Percentiles rank a stretch among this genome's conserved stretches.
Evolutionary conservation across 2,888 invertebrate genomes (phyloP).

Genomic region (Belgica antarctica): DNA sequence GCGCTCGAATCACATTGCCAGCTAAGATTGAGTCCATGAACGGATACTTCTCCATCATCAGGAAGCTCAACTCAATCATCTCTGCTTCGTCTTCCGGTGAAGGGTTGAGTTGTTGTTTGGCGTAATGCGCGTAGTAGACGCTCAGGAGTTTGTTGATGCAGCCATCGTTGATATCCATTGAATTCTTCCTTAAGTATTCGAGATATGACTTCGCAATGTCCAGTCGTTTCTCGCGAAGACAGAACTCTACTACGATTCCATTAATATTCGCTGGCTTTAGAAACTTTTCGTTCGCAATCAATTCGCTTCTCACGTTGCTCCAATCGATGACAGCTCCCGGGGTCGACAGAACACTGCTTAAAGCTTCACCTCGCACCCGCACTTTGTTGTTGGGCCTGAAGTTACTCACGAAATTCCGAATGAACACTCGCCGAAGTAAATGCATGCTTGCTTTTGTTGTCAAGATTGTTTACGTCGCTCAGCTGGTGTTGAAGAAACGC

Average conservation of each 20-base stretch:
- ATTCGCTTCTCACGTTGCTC: background rate
- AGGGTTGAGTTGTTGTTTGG: constrained; percentile 50
- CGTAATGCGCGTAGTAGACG: constrained; percentile 55
- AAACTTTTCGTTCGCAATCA: background rate
- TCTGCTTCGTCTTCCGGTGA: constrained; percentile 57
- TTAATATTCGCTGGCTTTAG: constrained; percentile 25
- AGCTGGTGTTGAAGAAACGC: no score
- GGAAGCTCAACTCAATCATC: constrained; percentile 58
- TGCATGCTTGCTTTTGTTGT: no score
- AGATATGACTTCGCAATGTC: constrained; percentile 57
- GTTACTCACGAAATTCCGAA: no score
- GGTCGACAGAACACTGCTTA: background rate
- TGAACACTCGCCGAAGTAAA: no score
- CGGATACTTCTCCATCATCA: constrained; percentile 58
- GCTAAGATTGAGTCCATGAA: constrained; percentile 62
- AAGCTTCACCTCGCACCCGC: background rate
- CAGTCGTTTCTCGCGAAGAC: constrained; percentile 1
- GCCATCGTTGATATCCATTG: constrained; percentile 59
- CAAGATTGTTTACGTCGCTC: no score
- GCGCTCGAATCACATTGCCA: constrained; percentile 61
- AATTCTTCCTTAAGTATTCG: constrained; percentile 57
- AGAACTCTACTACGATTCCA: constrained; percentile 21
- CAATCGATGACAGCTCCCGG: background rate
- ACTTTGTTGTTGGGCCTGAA: no score
- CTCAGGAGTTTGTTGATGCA: constrained; percentile 60